Conservation (phyloP, 2,888 invertebrate species). For the Orchesellides sinensis region DNA sequence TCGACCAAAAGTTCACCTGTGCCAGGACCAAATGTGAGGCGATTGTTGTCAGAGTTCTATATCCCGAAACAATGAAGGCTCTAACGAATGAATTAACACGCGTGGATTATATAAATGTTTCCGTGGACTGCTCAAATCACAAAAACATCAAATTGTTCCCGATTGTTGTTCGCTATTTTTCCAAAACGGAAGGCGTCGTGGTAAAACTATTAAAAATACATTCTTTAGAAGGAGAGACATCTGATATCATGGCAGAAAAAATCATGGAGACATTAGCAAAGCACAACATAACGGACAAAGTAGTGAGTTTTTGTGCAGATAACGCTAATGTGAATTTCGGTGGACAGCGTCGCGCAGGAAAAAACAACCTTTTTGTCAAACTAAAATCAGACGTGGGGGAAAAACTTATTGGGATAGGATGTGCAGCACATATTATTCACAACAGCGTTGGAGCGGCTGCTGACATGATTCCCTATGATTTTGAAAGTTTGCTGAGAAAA, state of each 20-base stretch:
- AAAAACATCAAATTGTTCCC: constrained; percentile 37
- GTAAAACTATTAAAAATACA: constrained; percentile 25
- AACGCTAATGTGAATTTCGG: constrained; percentile 74
- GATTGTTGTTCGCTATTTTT: constrained; percentile 39
- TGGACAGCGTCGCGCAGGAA: constrained; percentile 70
- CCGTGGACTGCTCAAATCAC: constrained; percentile 47
- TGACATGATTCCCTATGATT: constrained; percentile 75
- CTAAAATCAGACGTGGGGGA: constrained; percentile 71
- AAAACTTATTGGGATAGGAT: constrained; percentile 74
- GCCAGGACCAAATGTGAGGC: constrained; percentile 39
- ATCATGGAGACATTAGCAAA: not conserved
- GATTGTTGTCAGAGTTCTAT: constrained; percentile 25
- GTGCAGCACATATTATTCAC: constrained; percentile 76
- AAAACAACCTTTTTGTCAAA: constrained; percentile 74
- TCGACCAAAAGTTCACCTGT: constrained; percentile 15
- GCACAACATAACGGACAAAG: constrained; percentile 4
- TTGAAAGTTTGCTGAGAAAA: constrained; percentile 75
- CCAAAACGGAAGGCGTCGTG: not conserved
- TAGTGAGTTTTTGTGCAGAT: constrained; percentile 45
- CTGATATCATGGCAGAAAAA: constrained; percentile 12
- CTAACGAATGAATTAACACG: constrained; percentile 3
- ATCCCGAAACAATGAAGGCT: not conserved
- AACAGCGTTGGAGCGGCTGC: constrained; percentile 75
- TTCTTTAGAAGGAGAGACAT: constrained; percentile 33
- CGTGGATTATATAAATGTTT: constrained; percentile 2